Conservation (phyloP, 2,888 invertebrate genomes). For the Stictocephala bisonia region DNA sequence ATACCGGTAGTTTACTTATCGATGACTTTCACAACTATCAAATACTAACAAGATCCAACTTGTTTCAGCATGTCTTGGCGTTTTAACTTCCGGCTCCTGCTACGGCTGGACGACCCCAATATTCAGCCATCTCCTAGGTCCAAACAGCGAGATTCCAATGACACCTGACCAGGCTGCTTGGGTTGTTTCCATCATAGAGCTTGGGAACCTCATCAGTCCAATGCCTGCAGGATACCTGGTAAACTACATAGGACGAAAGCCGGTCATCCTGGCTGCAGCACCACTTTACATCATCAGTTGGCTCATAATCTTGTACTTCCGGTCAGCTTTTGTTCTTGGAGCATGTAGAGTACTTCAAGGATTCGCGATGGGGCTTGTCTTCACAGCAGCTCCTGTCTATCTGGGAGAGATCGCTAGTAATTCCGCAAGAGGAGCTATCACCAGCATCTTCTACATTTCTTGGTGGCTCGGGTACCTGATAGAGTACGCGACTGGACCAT, state of each 20-base stretch:
- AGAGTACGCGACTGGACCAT: slow-evolving; percentile 72
- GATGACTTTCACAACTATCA: no score
- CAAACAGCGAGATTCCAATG: slow-evolving; percentile 49
- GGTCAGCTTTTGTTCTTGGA: slow-evolving; percentile 47
- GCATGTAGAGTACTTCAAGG: slow-evolving; percentile 52
- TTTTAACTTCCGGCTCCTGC: slow-evolving; percentile 53
- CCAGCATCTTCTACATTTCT: slow-evolving; percentile 47
- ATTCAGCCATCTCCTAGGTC: slow-evolving; percentile 48
- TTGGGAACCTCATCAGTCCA: slow-evolving; percentile 56
- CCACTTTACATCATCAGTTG: slow-evolving; percentile 53
- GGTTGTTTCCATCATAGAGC: slow-evolving; percentile 56
- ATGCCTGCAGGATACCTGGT: slow-evolving; percentile 56
- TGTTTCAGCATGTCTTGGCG: slow-evolving; percentile 53
- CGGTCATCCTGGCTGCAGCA: slow-evolving; percentile 49
- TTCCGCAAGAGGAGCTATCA: slow-evolving; percentile 70
- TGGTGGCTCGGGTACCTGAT: slow-evolving; percentile 70
- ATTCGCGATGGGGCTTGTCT: slow-evolving; percentile 70
- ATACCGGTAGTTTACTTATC: no score
- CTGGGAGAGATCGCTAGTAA: slow-evolving; percentile 78
- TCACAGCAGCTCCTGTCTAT: slow-evolving; percentile 85
- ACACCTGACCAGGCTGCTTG: slow-evolving; percentile 54
- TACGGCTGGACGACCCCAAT: slow-evolving; percentile 56
- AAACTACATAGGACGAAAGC: slow-evolving; percentile 53
- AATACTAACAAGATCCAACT: no score
- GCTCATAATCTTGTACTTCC: slow-evolving; percentile 47